Base-by-base conservation (phyloP, 2,888 invertebrate species). In the Acrobasis repandana region DNA sequence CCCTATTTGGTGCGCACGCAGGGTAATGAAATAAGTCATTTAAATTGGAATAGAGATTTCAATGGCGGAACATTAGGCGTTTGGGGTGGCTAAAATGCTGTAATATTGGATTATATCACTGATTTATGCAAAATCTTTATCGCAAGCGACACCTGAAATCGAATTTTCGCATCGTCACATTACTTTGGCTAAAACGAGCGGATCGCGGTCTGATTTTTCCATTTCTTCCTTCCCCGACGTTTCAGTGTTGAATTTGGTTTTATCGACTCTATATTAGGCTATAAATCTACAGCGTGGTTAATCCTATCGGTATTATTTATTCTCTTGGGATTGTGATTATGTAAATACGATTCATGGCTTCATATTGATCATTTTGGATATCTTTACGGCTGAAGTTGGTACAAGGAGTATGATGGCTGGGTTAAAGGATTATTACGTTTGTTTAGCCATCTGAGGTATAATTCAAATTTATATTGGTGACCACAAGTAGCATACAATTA, bases 121-220 rank as follows among this genome's bases (percentile, higher is more conserved):
- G 91, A 92, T 92, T 92, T 92, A 92, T 92, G 91, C 85, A 83
- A 85, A 88, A 89, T 90, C 90, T 90, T 90, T 90, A 89, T 90
- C 90, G 85, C 73, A 64, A 74, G 74, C 77, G 83, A 83, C 87
- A 88, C 86, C 86, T 86, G 85, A 80, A 86, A 89, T 89, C 88
- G 88, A 80, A 88, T 88, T 88, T 82, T 76, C 83, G 80, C 82
- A 80, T 79, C 80, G 77, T 81, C 79, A 80, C 82, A 82, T 85
- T 83, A 82, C 80, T 79, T 80, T 70, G 70, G 76, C 70, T 56
- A 70, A 68, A 71, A 70, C 65, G 68, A 69, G 61, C 62, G 65
- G 60, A 62, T 58, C 61, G 60, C 61, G 60, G 64, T 66, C 65
- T 64, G 68, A 72, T 72, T 75, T 75, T 69, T 70, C 65, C 56